Base-by-base conservation (phyloP, 2,113 vertebrate genomes). In the Hymenochirus boettgeri region DNA sequence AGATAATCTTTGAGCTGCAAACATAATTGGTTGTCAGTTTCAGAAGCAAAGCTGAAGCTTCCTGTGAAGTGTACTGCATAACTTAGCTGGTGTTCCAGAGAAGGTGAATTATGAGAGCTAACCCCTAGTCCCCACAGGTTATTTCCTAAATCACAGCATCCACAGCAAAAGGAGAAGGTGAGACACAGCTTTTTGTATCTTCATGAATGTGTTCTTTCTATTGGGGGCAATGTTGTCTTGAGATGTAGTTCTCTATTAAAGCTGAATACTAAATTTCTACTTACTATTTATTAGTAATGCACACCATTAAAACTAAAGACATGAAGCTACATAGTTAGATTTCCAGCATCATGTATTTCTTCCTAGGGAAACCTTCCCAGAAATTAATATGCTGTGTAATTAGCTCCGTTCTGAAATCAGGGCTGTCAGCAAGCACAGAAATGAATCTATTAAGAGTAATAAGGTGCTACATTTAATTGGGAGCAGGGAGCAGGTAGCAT, bases 401-500 rank as follows among this genome's bases (percentile, higher is more conserved):
- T 61, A 50, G 27, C 46, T 33, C 26, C 60, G 51, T 37, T 6
- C 7, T 37, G 15, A 25, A 25, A 45, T 26, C 19, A 11, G 27
- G 46, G 19, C 29, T 62, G 29, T 17, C 47, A 52, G 17, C 22
- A 39, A 31, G n/a, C 17, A 52, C 27, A 42, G 24, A 57, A 33
- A 23, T 50, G 17, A 31, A 47, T 15, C 45, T 13, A 21, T 62
- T 35, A 37, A 13, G 37, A 23, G 27, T 22, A 24, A 17, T 33
- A 29, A 51, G 18, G 29, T 62, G 27, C 51, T 48, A 62, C 26
- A 51, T 33, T 51, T 50, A 51, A 62, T 51, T 51, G 50, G n/a
- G n/a, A n/a, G n/a, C n/a, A n/a, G 60, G 47, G 29, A 51, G 19
- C 26, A 51, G 15, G 27, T 10, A 51, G 15, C 12, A 15, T 8